These are phyloP conservation scores for Epinotia ramella DNA, from an alignment of 2,888 invertebrate genomes.

Conservation along the genomic window DNA sequence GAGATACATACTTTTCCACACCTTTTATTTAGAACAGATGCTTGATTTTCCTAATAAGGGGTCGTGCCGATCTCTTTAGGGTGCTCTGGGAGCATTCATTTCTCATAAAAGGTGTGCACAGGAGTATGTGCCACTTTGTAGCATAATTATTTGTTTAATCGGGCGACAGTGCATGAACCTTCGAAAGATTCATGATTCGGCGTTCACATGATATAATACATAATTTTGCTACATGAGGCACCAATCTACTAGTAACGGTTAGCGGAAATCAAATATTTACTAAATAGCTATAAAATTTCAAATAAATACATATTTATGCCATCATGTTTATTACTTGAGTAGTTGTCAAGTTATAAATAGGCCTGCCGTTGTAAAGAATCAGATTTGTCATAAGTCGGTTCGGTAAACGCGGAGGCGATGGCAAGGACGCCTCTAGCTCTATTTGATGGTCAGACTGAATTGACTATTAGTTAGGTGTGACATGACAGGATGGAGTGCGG, in stretches of 20 bases:
- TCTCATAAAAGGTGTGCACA: slow-evolving; percentile 15
- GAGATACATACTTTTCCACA: slow-evolving; percentile 24
- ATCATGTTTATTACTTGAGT: slow-evolving; percentile 41
- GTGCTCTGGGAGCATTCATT: slow-evolving; percentile 6
- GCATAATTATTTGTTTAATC: slow-evolving; percentile 13
- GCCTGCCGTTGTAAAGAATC: slow-evolving; percentile 33
- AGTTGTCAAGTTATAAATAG: slow-evolving; percentile 34
- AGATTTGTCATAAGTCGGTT: slow-evolving; percentile 8
- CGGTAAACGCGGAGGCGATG: slow-evolving; percentile 19
- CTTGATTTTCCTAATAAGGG: slow-evolving; percentile 5
- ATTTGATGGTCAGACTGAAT: slow-evolving; percentile 71
- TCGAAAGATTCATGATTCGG: not conserved
- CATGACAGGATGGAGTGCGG: slow-evolving; percentile 61
- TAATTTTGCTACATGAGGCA: slow-evolving; percentile 7
- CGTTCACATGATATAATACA: slow-evolving; percentile 3
- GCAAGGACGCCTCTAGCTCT: slow-evolving; percentile 6
- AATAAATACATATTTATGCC: slow-evolving; percentile 44
- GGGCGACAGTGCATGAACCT: not conserved
- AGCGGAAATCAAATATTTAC: slow-evolving; percentile 40
- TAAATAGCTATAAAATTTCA: slow-evolving; percentile 41
- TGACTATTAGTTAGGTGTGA: slow-evolving; percentile 58
- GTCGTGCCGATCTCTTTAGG: not conserved
- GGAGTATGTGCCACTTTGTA: slow-evolving; percentile 4
- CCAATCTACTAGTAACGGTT: slow-evolving; percentile 24
- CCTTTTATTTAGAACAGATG: slow-evolving; percentile 19